Conservation (phyloP, 2,888 invertebrate genomes). For the Pseudolycoriella hygida region DNA sequence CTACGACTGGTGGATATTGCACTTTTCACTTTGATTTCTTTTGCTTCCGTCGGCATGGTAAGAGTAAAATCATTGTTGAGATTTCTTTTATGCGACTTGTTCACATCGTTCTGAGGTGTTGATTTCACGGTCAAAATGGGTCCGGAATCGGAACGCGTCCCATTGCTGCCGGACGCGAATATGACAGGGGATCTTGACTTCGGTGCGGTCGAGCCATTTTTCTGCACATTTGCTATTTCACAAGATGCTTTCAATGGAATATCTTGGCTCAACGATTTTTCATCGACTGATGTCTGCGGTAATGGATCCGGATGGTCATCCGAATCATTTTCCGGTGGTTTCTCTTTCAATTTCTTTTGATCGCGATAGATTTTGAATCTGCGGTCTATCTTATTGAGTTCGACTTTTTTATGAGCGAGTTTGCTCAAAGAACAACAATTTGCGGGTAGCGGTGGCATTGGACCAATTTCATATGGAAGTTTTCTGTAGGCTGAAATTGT, state of each 20-base stretch:
- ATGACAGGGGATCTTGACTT: too few species aligned
- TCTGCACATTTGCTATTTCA: not conserved
- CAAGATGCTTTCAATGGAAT: not conserved
- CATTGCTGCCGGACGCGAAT: not conserved
- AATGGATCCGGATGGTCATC: not conserved
- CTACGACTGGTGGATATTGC: constrained; percentile 2
- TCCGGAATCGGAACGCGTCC: not conserved
- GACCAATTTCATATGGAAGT: constrained; percentile 59
- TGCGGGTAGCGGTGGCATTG: constrained; percentile 40
- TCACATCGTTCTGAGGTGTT: not conserved
- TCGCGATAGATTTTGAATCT: not conserved
- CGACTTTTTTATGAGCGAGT: constrained; percentile 14
- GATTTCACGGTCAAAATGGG: not conserved
- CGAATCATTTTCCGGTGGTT: too few species aligned
- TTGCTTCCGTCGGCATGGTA: not conserved
- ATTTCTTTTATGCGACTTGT: not conserved
- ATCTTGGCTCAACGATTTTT: not conserved
- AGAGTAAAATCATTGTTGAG: not conserved
- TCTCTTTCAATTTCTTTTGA: too few species aligned
- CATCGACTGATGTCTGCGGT: not conserved
- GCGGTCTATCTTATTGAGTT: not conserved
- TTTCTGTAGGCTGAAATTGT: constrained; percentile 18
- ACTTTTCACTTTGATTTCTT: not conserved
- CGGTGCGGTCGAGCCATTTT: not conserved
- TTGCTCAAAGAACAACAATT: constrained; percentile 35